phyloP scores from a whole-genome alignment of 2,113 vertebrate species.

The Cygnus atratus region DNA sequence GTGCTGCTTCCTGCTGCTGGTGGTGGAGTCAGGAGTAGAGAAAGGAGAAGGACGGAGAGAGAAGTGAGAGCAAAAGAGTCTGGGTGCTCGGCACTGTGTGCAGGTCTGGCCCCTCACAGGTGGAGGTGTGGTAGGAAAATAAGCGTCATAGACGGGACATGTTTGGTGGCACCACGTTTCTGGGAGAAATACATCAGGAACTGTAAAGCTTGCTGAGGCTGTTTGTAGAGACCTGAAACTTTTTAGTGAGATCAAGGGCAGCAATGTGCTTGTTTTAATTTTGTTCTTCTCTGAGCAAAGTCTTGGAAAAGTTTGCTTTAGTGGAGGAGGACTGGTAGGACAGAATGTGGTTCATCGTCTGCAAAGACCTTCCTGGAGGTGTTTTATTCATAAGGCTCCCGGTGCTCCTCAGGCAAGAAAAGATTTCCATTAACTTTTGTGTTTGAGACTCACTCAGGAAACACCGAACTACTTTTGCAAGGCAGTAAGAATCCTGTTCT shows the following conservation, averaged over 20 bases:
- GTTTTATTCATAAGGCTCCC: background rate
- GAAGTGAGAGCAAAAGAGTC: background rate
- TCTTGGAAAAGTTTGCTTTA: background rate
- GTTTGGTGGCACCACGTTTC: background rate
- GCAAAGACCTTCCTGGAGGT: background rate
- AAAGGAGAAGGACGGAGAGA: background rate
- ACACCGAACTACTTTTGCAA: background rate
- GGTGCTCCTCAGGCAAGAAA: background rate
- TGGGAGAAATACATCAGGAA: background rate
- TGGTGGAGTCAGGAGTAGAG: background rate
- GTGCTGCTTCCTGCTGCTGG: background rate
- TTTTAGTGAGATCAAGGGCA: background rate
- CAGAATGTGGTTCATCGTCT: too few species aligned
- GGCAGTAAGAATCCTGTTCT: background rate
- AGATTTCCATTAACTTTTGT: background rate
- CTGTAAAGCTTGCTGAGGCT: background rate
- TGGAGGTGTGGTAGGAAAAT: background rate
- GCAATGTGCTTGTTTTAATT: background rate
- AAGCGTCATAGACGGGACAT: background rate
- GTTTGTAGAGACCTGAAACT: background rate
- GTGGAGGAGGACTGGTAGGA: background rate
- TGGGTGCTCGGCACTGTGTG: background rate
- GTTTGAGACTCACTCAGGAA: background rate
- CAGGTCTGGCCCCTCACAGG: background rate
- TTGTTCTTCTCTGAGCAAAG: background rate